Conservation (phyloP, 2,888 invertebrate species). For the Eupithecia inturbata region DNA sequence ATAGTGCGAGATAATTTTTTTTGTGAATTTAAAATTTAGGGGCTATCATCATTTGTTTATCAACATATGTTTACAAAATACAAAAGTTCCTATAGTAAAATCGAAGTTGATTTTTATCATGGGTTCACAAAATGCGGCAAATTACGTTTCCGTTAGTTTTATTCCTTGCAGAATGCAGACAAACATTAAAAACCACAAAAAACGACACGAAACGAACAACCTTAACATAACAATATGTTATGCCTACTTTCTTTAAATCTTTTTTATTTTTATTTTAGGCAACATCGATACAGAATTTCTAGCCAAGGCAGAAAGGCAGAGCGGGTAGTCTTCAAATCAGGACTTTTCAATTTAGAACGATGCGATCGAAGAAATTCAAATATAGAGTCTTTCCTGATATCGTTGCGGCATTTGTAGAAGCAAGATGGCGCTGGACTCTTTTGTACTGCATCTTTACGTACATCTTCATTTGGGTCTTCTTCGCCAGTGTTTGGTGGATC, state of each 20-base stretch:
- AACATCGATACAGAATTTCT: constrained; percentile 50
- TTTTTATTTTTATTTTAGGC: constrained; percentile 46
- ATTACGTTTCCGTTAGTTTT: too few species aligned
- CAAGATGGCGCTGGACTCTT: constrained; percentile 95
- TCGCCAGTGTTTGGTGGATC: constrained; percentile 95
- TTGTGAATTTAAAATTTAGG: too few species aligned
- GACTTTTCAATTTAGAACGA: constrained; percentile 93
- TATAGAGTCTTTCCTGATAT: constrained; percentile 88
- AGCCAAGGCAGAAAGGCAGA: constrained; percentile 50
- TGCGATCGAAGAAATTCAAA: constrained; percentile 88
- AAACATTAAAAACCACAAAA: too few species aligned
- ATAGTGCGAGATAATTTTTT: too few species aligned
- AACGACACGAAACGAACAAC: too few species aligned
- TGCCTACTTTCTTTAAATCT: background rate
- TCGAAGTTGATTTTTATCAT: too few species aligned
- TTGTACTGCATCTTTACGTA: constrained; percentile 93
- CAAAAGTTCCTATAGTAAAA: too few species aligned
- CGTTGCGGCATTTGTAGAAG: constrained; percentile 91
- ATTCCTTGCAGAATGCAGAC: too few species aligned
- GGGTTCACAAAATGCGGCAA: too few species aligned
- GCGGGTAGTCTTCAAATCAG: constrained; percentile 92
- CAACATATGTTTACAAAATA: too few species aligned
- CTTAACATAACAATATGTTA: background rate
- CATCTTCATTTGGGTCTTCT: constrained; percentile 92
- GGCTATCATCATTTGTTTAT: too few species aligned